These are phyloP conservation scores for Cisticola juncidis DNA, from an alignment of 2,113 vertebrate genomes.

Conservation along the genomic window DNA sequence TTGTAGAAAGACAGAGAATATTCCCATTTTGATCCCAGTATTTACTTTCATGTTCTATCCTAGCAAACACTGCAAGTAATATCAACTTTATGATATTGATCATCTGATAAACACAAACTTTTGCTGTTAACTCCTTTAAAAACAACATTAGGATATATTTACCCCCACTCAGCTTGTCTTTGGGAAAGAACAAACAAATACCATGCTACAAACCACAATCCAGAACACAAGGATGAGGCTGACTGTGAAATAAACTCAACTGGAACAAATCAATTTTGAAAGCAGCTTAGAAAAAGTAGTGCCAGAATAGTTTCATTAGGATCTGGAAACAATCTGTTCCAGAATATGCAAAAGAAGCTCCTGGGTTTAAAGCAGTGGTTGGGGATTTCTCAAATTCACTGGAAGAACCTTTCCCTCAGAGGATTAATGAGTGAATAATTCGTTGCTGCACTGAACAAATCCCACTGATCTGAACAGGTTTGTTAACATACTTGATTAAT, in stretches of 20 bases:
- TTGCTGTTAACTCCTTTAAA: neutral
- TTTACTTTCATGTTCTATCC: neutral
- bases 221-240: neutral
- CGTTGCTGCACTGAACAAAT: neutral
- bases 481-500: neutral
- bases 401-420: neutral
- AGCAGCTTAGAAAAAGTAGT: constrained; percentile 31
- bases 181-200: neutral
- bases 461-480: neutral
- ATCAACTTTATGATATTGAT: neutral
- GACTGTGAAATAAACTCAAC: constrained; percentile 31
- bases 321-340: constrained; percentile 57
- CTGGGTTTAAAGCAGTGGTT: neutral
- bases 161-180: neutral
- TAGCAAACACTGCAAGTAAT: neutral
- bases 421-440: neutral
- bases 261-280: constrained; percentile 52
- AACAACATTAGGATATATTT: neutral
- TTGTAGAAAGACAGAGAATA: neutral
- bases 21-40: neutral
- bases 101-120: neutral
- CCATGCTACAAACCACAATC: neutral
- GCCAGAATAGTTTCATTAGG: constrained; percentile 43
- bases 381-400: neutral
- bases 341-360: constrained; percentile 11